Base-by-base conservation (phyloP, 2,797 vertebrate genomes). In the Pipistrellus nathusii region DNA sequence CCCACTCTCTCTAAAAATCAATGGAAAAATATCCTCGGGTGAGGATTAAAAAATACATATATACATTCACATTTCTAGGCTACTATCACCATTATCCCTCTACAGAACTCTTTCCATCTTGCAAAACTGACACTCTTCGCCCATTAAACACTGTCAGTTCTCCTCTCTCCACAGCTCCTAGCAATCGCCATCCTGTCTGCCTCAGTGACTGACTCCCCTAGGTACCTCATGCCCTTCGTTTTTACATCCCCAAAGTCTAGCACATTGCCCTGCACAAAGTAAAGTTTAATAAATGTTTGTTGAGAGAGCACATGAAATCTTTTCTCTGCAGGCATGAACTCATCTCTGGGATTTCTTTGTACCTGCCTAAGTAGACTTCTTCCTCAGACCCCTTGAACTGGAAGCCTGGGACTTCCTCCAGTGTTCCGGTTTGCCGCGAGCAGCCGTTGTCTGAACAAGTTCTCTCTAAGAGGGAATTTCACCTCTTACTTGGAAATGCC, bases 341-440 rank as follows among this genome's bases (percentile, higher is more conserved):
- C 48, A 41, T 83, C 80, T 86, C 69, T 78, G 44, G 51, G 77
- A 81, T 87, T 77, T 90, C 57, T 92, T 71, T 72, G 23, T 80
- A 35, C 84, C 73, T 48, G 4, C 55, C 21, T 92, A 78, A 59
- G 72, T 85, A 82, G 20, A 72, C 21, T n/a, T 71, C 66, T 91
- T 62, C 59, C 59, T 30, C 2, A 2, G 73, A 62, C 46, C 66
- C 86, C 78, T 92, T 92, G 77, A 89, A 73, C 77, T 82, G 75
- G 76, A 94, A 95, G 83, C 77, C 93, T 88, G 71, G 53, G 92
- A 80, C 69, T 97, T 95, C 88, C 59, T 76, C 72, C 77, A 23
- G 25, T 72, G 5, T 82, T 82, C 76, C 66, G 20, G 59, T 95
- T 93, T 92, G 88, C 71, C 78, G 84, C 78, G 88, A 94, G 18